A percentile compares a stretch with the other conserved stretches of the same genome.
phyloP scores from a whole-genome alignment of 1,140 invertebrate genomes.

The Helicoverpa armigera region DNA sequence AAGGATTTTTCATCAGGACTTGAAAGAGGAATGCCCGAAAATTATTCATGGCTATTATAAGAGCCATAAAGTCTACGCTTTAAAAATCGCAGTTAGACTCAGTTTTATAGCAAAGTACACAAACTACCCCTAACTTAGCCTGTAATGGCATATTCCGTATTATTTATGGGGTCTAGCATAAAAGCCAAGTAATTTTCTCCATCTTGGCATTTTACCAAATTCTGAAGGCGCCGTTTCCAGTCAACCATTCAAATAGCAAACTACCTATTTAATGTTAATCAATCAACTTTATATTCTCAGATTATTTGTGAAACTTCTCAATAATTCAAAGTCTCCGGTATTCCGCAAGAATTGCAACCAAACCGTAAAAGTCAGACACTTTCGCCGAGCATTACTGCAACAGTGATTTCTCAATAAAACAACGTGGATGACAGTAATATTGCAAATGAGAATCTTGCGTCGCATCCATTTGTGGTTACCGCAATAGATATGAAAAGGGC shows the following conservation, averaged over 20 bases:
- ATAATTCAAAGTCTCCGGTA: neutral
- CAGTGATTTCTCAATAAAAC: constrained; percentile 27
- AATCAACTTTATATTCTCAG: neutral
- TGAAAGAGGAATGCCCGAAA: too few species aligned
- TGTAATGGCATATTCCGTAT: neutral
- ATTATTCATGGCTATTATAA: too few species aligned
- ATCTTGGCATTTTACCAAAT: constrained; percentile 10
- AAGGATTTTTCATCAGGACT: too few species aligned
- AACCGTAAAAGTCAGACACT: constrained; percentile 14
- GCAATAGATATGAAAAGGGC: neutral
- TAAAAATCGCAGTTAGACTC: too few species aligned
- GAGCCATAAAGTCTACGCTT: too few species aligned
- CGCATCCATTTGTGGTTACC: constrained; percentile 13
- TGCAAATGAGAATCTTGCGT: constrained; percentile 32
- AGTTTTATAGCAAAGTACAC: too few species aligned
- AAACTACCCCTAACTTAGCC: neutral
- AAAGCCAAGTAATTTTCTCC: constrained; percentile 3
- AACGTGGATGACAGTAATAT: constrained; percentile 24
- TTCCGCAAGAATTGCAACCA: constrained; percentile 12
- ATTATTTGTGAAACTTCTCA: neutral
- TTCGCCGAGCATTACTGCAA: constrained; percentile 8
- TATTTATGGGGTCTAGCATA: neutral
- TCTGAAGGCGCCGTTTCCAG: constrained; percentile 2
- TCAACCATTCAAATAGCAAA: neutral
- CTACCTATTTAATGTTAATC: neutral